phyloP scores from a whole-genome alignment of 2,797 vertebrate genomes.

The Malurus splendens region DNA sequence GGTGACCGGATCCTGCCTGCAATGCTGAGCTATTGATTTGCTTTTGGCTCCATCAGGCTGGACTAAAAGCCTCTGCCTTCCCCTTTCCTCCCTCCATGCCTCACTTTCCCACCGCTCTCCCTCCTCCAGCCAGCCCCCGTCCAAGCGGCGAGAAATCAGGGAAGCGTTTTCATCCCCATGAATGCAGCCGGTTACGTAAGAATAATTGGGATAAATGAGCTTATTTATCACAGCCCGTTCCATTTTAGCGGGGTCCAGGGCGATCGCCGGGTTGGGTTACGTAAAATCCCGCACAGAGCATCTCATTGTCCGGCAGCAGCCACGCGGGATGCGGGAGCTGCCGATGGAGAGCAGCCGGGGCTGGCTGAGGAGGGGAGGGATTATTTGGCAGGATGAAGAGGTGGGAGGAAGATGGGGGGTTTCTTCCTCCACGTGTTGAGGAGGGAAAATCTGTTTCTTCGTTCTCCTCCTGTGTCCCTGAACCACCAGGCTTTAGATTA shows the following conservation, averaged over 20 bases:
- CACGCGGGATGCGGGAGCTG: background rate
- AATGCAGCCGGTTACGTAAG: constrained; percentile 45
- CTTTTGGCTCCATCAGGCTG: background rate
- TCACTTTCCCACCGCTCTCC: background rate
- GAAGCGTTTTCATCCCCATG: constrained; percentile 40
- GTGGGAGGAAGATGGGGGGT: background rate
- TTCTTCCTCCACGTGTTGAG: background rate
- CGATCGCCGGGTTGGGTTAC: background rate
- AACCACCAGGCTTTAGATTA: background rate
- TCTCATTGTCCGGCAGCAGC: background rate
- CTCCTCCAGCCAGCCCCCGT: background rate
- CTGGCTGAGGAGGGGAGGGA: background rate
- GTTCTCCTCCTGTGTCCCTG: rapidly evolving
- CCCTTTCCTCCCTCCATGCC: background rate
- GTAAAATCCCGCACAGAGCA: constrained; percentile 47
- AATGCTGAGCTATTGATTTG: background rate
- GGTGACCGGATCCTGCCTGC: background rate
- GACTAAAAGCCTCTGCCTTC: constrained; percentile 1
- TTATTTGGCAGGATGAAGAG: background rate
- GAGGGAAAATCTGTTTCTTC: background rate
- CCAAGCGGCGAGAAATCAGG: background rate
- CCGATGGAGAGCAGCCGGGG: background rate
- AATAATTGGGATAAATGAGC: constrained; percentile 57
- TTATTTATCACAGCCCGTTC: constrained; percentile 36
- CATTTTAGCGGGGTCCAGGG: background rate